Conservation (phyloP, 2,888 invertebrate species). For the Rambutsinella grinnellia region DNA sequence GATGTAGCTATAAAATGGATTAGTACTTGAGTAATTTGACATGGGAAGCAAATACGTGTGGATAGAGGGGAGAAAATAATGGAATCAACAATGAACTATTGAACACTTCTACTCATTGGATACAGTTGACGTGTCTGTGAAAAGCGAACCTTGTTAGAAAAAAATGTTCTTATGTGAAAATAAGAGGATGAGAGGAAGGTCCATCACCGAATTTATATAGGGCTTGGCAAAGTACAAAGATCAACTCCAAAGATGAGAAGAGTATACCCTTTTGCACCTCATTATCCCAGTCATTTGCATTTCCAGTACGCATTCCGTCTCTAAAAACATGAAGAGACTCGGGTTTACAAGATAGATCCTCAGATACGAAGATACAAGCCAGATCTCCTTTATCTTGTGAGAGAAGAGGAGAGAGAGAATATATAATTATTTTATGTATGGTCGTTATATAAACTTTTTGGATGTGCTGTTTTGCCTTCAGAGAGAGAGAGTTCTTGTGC, state of each 20-base stretch:
- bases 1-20: too few species aligned
- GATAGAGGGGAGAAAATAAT: background rate
- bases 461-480: slow-evolving; percentile 1
- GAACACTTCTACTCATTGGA: background rate
- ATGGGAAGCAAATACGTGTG: background rate
- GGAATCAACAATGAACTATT: background rate
- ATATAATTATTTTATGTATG: background rate
- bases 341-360: background rate
- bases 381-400: background rate
- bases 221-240: background rate
- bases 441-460: background rate
- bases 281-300: slow-evolving; percentile 64
- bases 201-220: background rate
- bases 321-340: background rate
- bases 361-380: background rate
- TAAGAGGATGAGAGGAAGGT: background rate
- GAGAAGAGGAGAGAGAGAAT: slow-evolving; percentile 5
- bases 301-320: slow-evolving; percentile 36
- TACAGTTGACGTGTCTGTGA: too few species aligned
- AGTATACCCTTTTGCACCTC: slow-evolving; percentile 64
- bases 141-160: background rate
- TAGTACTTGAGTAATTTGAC: background rate
- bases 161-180: background rate
- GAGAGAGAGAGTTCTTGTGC: slow-evolving; percentile 1
- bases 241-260: background rate